Evolutionary conservation across 2,888 invertebrate genomes (phyloP).

Genomic region (Eudemis profundana): DNA sequence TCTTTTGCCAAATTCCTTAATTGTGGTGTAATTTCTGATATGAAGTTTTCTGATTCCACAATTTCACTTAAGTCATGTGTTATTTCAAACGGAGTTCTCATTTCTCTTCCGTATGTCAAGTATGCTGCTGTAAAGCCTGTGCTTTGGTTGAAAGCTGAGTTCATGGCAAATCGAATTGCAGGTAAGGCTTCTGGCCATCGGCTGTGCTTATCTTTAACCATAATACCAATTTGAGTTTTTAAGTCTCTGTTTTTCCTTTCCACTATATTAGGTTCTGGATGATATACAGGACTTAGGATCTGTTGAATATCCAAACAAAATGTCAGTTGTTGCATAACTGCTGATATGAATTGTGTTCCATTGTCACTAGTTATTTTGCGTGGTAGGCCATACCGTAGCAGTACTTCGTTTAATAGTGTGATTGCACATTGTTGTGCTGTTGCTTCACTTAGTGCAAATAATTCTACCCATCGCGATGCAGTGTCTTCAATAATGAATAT

Average conservation of each 20-base stretch:
- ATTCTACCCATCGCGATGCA: slow-evolving; percentile 36
- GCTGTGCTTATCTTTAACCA: slow-evolving; percentile 50
- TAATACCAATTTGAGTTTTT: slow-evolving; percentile 56
- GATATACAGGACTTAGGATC: slow-evolving; percentile 50
- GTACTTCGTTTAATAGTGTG: slow-evolving; percentile 25
- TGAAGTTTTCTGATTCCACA: slow-evolving; percentile 53
- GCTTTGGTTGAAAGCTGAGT: slow-evolving; percentile 51
- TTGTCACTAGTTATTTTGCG: slow-evolving; percentile 54
- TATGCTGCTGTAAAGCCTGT: slow-evolving; percentile 58
- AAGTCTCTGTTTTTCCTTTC: slow-evolving; percentile 52
- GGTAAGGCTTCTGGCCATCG: slow-evolving; percentile 52
- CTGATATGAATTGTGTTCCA: slow-evolving; percentile 55
- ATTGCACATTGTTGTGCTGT: slow-evolving; percentile 34
- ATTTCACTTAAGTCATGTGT: slow-evolving; percentile 51
- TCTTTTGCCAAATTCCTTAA: slow-evolving; percentile 11
- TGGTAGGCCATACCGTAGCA: slow-evolving; percentile 52
- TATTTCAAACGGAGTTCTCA: slow-evolving; percentile 58
- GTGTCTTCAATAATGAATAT: slow-evolving; percentile 35
- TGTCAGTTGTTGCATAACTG: slow-evolving; percentile 53
- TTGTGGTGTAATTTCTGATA: slow-evolving; percentile 51
- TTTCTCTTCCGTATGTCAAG: slow-evolving; percentile 59
- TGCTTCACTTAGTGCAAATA: slow-evolving; percentile 37
- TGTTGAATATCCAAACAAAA: slow-evolving; percentile 40
- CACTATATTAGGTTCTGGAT: slow-evolving; percentile 53
- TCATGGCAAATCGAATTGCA: slow-evolving; percentile 59